Evolutionary conservation across 2,888 invertebrate species (phyloP), one percentile per base, ranked within the genome.

Genomic region (Carcina quercana): DNA sequence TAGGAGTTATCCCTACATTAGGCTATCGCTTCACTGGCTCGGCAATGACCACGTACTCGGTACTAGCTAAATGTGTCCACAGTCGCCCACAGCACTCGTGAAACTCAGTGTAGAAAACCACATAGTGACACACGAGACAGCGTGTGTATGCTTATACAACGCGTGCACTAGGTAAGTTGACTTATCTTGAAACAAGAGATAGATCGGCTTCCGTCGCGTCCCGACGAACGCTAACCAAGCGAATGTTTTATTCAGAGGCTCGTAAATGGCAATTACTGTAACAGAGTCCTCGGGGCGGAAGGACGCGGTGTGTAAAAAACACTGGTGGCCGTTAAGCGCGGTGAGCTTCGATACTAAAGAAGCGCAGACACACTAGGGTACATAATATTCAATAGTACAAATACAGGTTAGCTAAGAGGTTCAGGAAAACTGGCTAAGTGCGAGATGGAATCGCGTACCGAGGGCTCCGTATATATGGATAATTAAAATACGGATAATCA

Each of bases 191-290:
- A 19, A 6, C 28, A 19, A 13, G n/a, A 39, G 46, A 42, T 42
- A 49, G 39, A 42, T 38, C 44, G 40, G 41, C 38, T 38, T 38
- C 45, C 51, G 53, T 58, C 54, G 59, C 59, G 56, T 59, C 56
- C 45, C 53, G 53, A 47, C 47, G 59, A 67, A 67, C 62, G 30
- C 65, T 64, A 55, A 67, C 61, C 62, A 66, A 62, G 66, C 67
- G 65, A 57, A 74, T 75, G 69, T 74, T 72, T 74, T 75, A 75
- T 75, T 75, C 74, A 75, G 66, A 46, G 39, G 42, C 42, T 59
- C 57, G 51, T 63, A 68, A 74, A 68, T 68, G 67, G 70, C 67
- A 68, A 72, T 74, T 74, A 69, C 68, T 58, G 67, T 65, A 64
- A 66, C 63, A 53, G 50, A 65, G 55, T 52, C 42, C 50, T 45